These are phyloP conservation scores for Toxotes jaculatrix DNA, from an alignment of 2,113 vertebrate species.

Conservation along the genomic window DNA sequence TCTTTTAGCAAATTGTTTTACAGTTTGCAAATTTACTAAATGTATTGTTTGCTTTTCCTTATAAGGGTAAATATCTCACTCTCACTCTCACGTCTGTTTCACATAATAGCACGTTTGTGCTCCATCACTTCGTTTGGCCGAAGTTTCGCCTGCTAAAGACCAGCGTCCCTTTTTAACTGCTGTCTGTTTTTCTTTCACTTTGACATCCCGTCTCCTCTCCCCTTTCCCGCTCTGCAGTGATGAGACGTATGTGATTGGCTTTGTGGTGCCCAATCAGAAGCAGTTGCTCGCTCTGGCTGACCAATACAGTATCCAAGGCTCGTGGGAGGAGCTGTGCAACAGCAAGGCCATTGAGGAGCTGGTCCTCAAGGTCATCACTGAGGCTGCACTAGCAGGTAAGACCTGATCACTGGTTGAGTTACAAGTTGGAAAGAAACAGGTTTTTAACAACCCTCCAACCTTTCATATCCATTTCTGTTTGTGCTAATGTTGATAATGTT, in stretches of 20 bases:
- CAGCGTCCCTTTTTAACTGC: not conserved
- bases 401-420: not conserved
- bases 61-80: constrained; percentile 31
- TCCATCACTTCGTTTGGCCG: constrained; percentile 5
- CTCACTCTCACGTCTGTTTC: not conserved
- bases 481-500: not conserved
- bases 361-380: constrained; percentile 89
- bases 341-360: constrained; percentile 91
- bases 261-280: constrained; percentile 98
- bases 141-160: not conserved
- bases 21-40: not conserved
- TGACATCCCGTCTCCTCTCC: not conserved
- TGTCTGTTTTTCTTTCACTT: constrained; percentile 10
- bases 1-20: not conserved
- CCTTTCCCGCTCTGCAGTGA: constrained; percentile 84
- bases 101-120: not conserved
- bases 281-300: constrained; percentile 89
- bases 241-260: constrained; percentile 94
- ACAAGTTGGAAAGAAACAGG: not conserved
- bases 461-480: not conserved
- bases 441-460: not conserved
- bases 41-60: constrained; percentile 34
- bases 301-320: constrained; percentile 86
- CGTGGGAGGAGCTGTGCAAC: constrained; percentile 91
- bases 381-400: constrained; percentile 89